phyloP scores from a whole-genome alignment of 2,888 invertebrate species.

The Rhagonycha lutea region DNA sequence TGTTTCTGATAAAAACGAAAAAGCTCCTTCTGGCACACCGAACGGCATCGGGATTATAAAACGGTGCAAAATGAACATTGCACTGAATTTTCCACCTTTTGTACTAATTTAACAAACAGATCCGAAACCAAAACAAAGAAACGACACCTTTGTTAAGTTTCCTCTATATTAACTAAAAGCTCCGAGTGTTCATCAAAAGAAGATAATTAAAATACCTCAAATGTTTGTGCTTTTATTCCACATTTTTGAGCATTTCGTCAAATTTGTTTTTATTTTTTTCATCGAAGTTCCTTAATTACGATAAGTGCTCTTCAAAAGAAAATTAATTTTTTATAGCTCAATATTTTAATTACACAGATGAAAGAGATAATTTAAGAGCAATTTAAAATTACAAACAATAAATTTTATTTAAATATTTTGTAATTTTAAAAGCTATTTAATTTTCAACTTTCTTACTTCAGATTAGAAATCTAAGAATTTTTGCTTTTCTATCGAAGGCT shows the following conservation, averaged over 20 bases:
- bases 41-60: background rate
- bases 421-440: too few species aligned
- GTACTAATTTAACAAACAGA: background rate
- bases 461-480: too few species aligned
- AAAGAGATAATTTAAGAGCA: background rate
- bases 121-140: background rate
- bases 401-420: background rate
- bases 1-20: background rate
- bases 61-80: background rate
- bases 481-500: too few species aligned
- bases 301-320: background rate
- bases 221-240: background rate
- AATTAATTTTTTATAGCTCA: background rate
- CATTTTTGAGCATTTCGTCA: background rate
- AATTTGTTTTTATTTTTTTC: background rate
- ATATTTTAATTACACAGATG: background rate
- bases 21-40: background rate
- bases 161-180: background rate
- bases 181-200: background rate
- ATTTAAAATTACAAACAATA: background rate
- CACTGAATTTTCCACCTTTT: background rate
- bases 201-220: background rate
- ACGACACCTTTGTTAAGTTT: background rate
- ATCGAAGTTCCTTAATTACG: background rate
- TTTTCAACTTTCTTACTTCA: too few species aligned